A percentile compares a stretch with the other conserved stretches of the same genome.
Evolutionary conservation across 2,888 invertebrate species (phyloP).

Genomic region (Petrolisthes cinctipes): DNA sequence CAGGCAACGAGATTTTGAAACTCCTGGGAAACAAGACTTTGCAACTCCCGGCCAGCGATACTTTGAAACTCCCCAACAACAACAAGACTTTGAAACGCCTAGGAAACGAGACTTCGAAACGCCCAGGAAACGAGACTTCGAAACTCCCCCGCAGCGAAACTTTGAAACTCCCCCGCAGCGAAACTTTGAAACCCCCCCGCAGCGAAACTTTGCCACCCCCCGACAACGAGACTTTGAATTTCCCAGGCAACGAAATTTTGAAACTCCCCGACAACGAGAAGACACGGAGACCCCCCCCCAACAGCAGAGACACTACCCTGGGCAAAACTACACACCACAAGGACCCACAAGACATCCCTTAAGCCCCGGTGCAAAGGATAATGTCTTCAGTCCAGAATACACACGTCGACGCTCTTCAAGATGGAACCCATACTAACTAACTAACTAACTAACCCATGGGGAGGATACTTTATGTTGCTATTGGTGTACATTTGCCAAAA

Average conservation of each 20-base stretch:
- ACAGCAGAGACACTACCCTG: neutral
- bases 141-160: neutral
- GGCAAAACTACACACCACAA: neutral
- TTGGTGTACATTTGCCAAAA: too few relatives aligned
- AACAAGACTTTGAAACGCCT: too few relatives aligned
- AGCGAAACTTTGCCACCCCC: neutral
- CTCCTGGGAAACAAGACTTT: neutral
- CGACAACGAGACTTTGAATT: neutral
- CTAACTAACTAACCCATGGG: too few relatives aligned
- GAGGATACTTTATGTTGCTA: too few relatives aligned
- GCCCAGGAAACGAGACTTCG: neutral
- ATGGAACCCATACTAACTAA: slow-evolving; percentile 48
- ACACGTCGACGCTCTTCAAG: slow-evolving; percentile 32
- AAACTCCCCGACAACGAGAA: too few relatives aligned
- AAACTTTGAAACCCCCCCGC: neutral
- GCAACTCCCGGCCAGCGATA: neutral
- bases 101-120: neutral
- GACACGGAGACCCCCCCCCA: neutral
- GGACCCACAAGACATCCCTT: slow-evolving; percentile 30
- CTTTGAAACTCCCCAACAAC: too few relatives aligned
- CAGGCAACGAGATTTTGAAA: neutral
- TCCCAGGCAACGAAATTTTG: too few relatives aligned
- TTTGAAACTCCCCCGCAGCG: neutral
- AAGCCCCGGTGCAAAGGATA: slow-evolving; percentile 41
- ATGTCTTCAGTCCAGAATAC: slow-evolving; percentile 44